These are phyloP conservation scores for Psophia crepitans DNA, from an alignment of 2,113 vertebrate genomes.

Conservation along the genomic window DNA sequence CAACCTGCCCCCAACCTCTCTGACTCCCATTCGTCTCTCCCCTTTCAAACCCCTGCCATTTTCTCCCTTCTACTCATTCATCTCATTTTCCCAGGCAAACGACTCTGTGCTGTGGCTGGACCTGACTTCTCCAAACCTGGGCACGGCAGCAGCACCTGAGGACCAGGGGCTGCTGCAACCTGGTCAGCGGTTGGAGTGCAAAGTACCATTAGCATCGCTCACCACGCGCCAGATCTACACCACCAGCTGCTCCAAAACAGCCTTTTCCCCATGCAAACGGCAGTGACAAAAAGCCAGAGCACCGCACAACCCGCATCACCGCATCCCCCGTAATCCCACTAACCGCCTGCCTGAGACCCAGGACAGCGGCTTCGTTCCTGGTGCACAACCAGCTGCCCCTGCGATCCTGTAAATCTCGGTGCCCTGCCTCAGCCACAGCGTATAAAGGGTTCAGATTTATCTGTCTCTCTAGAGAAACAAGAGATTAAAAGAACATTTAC, in stretches of 20 bases:
- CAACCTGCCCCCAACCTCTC: not conserved
- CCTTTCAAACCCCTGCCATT: not conserved
- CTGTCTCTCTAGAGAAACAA: constrained; percentile 28
- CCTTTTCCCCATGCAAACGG: not conserved
- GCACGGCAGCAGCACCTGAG: accelerated
- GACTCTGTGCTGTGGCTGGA: not conserved
- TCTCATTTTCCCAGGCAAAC: not conserved
- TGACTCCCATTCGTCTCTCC: not conserved
- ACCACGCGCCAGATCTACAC: not conserved
- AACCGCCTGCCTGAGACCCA: accelerated
- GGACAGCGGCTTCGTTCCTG: not conserved
- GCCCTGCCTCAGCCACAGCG: not conserved
- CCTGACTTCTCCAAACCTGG: not conserved
- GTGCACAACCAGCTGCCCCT: not conserved
- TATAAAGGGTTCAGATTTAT: constrained; percentile 27
- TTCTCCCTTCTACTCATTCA: not conserved
- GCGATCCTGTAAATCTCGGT: not conserved
- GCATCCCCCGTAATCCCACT: not conserved
- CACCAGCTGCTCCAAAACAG: not conserved
- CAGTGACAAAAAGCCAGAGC: not conserved
- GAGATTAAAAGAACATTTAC: constrained; percentile 44
- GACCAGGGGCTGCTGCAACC: not conserved
- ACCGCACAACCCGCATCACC: not conserved
- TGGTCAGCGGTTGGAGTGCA: not conserved
- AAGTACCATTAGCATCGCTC: accelerated